These are phyloP conservation scores for Pseudopleuronectes americanus DNA, from an alignment of 2,797 vertebrate species.

Conservation along the genomic window DNA sequence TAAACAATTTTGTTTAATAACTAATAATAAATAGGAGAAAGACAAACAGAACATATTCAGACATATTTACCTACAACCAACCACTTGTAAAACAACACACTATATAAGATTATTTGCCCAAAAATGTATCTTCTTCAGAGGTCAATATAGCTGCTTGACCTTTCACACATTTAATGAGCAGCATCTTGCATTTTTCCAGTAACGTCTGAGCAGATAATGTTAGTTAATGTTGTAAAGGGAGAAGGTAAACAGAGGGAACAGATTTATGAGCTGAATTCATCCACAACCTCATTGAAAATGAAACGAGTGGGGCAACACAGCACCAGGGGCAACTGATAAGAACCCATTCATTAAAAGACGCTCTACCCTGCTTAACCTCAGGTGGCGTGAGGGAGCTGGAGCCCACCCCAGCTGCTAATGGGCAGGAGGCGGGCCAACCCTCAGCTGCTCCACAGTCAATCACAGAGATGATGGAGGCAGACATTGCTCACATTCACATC, in stretches of 20 bases:
- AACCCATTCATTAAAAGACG: not conserved
- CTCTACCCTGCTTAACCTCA: not conserved
- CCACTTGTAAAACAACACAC: too few relatives aligned
- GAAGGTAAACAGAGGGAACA: not conserved
- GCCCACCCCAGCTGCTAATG: not conserved
- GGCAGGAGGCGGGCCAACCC: not conserved
- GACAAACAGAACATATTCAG: too few relatives aligned
- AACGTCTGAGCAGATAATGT: too few relatives aligned
- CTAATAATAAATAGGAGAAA: too few relatives aligned
- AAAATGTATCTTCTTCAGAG: too few relatives aligned
- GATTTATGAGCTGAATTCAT: not conserved
- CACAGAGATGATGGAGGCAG: not conserved
- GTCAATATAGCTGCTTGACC: too few relatives aligned
- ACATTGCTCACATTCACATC: not conserved
- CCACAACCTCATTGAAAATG: not conserved
- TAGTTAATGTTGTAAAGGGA: too few relatives aligned
- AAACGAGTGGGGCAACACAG: not conserved
- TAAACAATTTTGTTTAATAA: too few relatives aligned
- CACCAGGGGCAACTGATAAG: not conserved
- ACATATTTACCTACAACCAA: too few relatives aligned
- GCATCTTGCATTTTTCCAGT: too few relatives aligned
- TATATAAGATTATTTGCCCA: not conserved
- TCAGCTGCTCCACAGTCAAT: not conserved
- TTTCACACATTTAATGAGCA: too few relatives aligned
- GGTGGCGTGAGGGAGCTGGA: not conserved